A percentile compares a stretch with the other conserved stretches of the same genome.
Evolutionary conservation across 2,888 invertebrate genomes (phyloP).

Genomic region (Caenorhabditis afra): DNA sequence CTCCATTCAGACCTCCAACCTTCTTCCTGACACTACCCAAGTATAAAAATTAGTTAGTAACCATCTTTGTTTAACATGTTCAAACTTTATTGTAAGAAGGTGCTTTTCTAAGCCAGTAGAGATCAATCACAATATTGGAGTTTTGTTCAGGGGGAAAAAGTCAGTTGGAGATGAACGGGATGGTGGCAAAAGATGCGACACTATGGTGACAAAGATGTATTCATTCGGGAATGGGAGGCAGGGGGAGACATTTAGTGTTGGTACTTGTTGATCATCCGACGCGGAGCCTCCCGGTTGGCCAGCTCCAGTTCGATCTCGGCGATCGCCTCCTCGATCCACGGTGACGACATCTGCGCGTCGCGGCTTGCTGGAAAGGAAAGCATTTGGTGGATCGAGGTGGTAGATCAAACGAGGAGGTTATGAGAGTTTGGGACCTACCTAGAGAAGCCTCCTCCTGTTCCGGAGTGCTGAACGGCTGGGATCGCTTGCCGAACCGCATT

Average conservation of each 20-base stretch:
- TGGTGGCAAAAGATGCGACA: not conserved
- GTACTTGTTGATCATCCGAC: constrained; percentile 18
- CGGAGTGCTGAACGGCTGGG: constrained; percentile 28
- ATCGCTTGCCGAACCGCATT: constrained; percentile 61
- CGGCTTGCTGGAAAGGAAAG: constrained; percentile 18
- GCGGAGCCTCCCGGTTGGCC: constrained; percentile 7
- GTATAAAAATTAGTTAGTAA: no score
- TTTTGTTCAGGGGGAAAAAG: no score
- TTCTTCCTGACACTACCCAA: no score
- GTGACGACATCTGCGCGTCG: constrained; percentile 7
- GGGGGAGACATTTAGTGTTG: constrained; percentile 16
- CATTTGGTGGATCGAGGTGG: not conserved
- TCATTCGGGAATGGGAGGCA: not conserved
- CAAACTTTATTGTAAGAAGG: constrained; percentile 41
- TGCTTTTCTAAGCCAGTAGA: constrained; percentile 41
- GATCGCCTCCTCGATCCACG: constrained; percentile 37
- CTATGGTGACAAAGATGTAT: not conserved
- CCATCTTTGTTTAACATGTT: constrained; percentile 43
- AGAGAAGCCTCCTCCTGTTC: constrained; percentile 36
- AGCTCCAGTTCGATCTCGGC: constrained; percentile 38
- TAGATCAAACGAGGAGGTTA: not conserved
- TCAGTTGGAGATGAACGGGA: no score
- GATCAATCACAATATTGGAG: constrained; percentile 36
- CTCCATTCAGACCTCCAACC: no score
- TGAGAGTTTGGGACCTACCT: constrained; percentile 1